These are phyloP conservation scores for Echinops telfairi DNA, from an alignment of 2,113 vertebrate species.

Conservation along the genomic window DNA sequence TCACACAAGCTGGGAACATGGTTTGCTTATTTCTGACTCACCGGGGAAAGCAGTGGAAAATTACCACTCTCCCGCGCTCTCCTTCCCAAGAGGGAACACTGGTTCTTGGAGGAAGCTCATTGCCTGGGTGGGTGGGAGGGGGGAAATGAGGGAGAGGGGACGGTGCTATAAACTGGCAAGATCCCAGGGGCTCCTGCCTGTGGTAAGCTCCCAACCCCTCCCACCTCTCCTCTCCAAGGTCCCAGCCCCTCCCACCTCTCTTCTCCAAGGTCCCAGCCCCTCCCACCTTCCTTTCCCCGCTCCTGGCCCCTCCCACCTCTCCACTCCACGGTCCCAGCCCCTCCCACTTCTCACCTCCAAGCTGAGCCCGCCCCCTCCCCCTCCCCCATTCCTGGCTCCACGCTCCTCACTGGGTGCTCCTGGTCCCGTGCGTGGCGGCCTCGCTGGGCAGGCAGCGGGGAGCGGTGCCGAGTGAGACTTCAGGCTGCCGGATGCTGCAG, in stretches of 20 bases:
- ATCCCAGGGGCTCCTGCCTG: not conserved
- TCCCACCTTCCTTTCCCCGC: too few relatives aligned
- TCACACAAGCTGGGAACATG: not conserved
- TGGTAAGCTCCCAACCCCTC: fast-evolving
- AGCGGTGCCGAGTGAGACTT: too few relatives aligned
- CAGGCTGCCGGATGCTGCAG: not conserved
- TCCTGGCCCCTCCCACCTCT: too few relatives aligned
- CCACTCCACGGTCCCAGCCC: too few relatives aligned
- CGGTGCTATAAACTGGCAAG: slow-evolving; percentile 4
- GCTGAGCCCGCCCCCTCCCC: too few relatives aligned
- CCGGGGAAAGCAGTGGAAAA: slow-evolving; percentile 37
- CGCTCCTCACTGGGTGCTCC: not conserved
- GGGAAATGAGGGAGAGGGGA: too few relatives aligned
- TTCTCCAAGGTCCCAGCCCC: not conserved
- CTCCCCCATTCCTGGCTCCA: too few relatives aligned
- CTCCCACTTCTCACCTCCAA: too few relatives aligned
- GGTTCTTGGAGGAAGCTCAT: not conserved
- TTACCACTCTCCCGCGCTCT: not conserved
- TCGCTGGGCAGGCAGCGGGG: not conserved
- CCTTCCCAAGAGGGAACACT: not conserved
- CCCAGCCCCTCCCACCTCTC: not conserved
- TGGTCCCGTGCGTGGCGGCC: too few relatives aligned
- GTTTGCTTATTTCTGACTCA: slow-evolving; percentile 53
- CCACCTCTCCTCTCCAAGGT: not conserved
- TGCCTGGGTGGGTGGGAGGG: not conserved